Base-by-base conservation (phyloP, 2,888 invertebrate species). In the Odontocerum albicorne region DNA sequence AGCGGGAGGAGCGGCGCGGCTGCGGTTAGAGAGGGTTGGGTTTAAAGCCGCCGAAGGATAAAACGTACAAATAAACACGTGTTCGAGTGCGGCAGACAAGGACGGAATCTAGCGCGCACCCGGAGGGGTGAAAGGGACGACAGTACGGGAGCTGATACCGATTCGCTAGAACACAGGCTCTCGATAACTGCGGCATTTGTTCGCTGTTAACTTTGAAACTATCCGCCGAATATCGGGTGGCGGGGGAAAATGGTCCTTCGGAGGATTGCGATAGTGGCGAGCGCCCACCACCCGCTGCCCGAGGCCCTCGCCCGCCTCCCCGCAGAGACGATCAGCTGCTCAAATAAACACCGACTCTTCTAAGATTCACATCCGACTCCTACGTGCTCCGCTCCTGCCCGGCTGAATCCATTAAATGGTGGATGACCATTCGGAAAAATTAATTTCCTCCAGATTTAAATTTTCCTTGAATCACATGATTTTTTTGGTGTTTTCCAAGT, bases 21-120 rank as follows among this genome's bases (percentile, higher is more conserved):
- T 83, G 84, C 78, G 84, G 84, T 83, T 79, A 74, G 73, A 75
- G 80, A 80, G 82, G 83, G 83, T 79, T 76, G 83, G 83, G 83
- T 82, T 77, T 81, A 77, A 79, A 78, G 79, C 78, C 79, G 78
- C 80, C 79, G 80, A 81, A 82, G 82, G 82, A 83, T 74, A 77
- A 75, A 81, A 78, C 75, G 77, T 77, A 76, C 77, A 77, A 76
- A 76, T 77, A 78, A 79, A 82, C 80, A 78, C 76, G 77, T 79
- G 80, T 80, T 81, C 77, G 77, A 76, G 77, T 75, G 65, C 64
- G 68, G 63, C 62, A 62, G 66, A 71, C 64, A 66, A 67, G 68
- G 71, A 68, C 63, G 66, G 66, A 12, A 17, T 63, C 62, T 62
- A 62, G 67, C 62, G 67, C 61, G 63, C 64, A 63, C 58, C 65